A percentile compares a stretch with the other conserved stretches of the same genome.
These are phyloP conservation scores for Camelus dromedarius DNA, from an alignment of 2,113 vertebrate genomes.

Conservation along the genomic window DNA sequence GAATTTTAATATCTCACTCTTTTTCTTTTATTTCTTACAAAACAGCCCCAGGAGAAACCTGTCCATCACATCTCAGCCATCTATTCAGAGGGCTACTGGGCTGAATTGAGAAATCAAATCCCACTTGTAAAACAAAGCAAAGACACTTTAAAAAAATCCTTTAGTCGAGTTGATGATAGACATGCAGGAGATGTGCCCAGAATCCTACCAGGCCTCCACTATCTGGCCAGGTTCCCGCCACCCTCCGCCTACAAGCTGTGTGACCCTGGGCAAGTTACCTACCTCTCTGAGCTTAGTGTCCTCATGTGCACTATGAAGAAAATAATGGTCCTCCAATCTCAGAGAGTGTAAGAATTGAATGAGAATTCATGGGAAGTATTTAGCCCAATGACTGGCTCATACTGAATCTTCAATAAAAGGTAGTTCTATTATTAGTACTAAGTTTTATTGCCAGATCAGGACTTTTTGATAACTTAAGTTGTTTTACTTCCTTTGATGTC, in stretches of 20 bases:
- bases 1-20: constrained; percentile 83
- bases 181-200: rapidly evolving
- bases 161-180: background rate
- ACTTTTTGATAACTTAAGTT: background rate
- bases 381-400: background rate
- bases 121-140: constrained; percentile 47
- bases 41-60: constrained; percentile 72
- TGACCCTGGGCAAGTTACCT: background rate
- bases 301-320: background rate
- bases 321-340: background rate
- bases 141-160: background rate
- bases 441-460: background rate
- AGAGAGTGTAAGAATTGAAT: background rate
- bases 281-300: background rate
- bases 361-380: background rate
- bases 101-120: constrained; percentile 68
- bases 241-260: too few relatives aligned
- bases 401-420: background rate
- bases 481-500: background rate
- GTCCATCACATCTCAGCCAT: constrained; percentile 36
- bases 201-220: background rate
- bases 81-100: constrained; percentile 36
- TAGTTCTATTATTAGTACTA: background rate
- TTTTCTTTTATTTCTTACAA: constrained; percentile 66
- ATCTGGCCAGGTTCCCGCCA: background rate